These are phyloP conservation scores for Odocoileus virginianus DNA, from an alignment of 2,113 vertebrate species.

Conservation along the genomic window DNA sequence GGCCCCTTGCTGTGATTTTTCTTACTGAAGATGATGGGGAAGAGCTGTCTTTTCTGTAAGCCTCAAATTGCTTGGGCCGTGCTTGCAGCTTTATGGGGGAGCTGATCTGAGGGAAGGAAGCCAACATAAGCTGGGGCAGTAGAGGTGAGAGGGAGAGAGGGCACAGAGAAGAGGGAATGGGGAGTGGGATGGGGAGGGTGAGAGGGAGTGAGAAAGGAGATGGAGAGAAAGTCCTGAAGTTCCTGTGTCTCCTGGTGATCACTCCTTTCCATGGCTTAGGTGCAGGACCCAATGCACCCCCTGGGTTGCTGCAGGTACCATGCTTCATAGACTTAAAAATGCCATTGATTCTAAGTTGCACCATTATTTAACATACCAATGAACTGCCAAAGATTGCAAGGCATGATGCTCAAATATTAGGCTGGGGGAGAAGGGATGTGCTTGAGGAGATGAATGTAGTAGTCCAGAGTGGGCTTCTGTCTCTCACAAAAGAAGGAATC, in stretches of 20 bases:
- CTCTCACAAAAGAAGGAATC: neutral
- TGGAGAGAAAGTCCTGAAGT: neutral
- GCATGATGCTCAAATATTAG: neutral
- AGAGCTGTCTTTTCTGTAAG: neutral
- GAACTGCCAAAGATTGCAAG: neutral
- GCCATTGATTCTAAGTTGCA: neutral
- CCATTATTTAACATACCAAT: neutral
- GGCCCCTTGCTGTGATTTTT: neutral
- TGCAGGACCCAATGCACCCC: neutral
- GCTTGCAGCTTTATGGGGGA: neutral
- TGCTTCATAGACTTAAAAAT: neutral
- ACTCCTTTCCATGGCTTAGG: neutral
- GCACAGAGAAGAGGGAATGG: neutral
- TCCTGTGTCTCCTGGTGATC: no score
- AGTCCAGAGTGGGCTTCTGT: neutral
- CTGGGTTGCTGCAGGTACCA: neutral
- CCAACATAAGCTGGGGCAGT: neutral
- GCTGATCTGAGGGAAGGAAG: neutral
- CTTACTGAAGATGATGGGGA: neutral
- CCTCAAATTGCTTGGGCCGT: neutral
- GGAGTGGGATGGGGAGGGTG: no score
- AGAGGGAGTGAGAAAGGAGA: neutral
- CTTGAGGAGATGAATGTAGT: neutral
- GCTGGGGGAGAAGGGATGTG: neutral
- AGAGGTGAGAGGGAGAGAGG: neutral